These are phyloP conservation scores for Synergus japonicus DNA, from an alignment of 2,888 invertebrate genomes.

Conservation along the genomic window DNA sequence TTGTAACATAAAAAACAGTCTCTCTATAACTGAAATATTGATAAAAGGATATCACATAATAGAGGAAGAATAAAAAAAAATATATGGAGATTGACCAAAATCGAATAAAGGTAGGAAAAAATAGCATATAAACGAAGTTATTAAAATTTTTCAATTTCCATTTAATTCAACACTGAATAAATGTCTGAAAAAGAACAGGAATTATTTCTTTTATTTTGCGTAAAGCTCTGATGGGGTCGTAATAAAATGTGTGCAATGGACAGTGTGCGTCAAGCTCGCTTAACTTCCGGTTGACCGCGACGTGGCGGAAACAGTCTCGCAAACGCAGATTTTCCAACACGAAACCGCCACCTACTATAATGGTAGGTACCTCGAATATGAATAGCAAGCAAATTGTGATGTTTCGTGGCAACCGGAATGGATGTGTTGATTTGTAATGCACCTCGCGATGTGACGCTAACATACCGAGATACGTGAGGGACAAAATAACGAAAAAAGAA, in stretches of 20 bases:
- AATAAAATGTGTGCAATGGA: slow-evolving; percentile 28
- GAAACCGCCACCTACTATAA: slow-evolving; percentile 30
- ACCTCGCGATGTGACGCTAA: slow-evolving; percentile 13
- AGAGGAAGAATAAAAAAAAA: too few relatives aligned
- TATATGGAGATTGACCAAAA: too few relatives aligned
- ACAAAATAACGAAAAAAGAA: background rate
- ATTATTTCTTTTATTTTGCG: background rate
- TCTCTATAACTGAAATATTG: too few relatives aligned
- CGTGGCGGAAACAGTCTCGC: slow-evolving; percentile 38
- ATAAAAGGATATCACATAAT: too few relatives aligned
- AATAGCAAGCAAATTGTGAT: slow-evolving; percentile 39
- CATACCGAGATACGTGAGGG: background rate
- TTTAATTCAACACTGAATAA: background rate
- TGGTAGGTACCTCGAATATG: background rate
- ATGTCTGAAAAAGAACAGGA: background rate
- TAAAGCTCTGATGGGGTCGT: background rate
- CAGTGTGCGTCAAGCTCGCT: slow-evolving; percentile 37
- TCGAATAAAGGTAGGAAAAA: too few relatives aligned
- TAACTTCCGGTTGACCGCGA: slow-evolving; percentile 31
- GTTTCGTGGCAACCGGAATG: slow-evolving; percentile 30
- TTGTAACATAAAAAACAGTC: too few relatives aligned
- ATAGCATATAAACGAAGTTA: too few relatives aligned
- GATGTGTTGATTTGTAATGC: slow-evolving; percentile 38
- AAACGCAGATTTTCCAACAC: slow-evolving; percentile 36
- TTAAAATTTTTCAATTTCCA: background rate